Base-by-base conservation (phyloP, 2,888 invertebrate species). In the Leucoma salicis region DNA sequence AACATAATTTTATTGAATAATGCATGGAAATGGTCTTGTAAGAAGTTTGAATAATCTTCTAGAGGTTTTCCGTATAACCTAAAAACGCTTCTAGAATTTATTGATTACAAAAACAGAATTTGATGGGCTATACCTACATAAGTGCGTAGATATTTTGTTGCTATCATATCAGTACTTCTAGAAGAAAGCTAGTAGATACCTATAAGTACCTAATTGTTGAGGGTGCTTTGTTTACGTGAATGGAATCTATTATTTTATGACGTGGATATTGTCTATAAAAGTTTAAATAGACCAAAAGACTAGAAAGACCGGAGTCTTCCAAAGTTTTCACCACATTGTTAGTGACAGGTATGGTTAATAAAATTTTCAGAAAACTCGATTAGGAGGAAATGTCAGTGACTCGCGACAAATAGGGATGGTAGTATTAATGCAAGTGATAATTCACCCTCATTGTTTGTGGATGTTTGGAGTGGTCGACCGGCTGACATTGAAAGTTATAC, bases 401-500 rank as follows among this genome's bases (percentile, higher is more conserved):
- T 55, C 39, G 49, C 60, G 52, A 53, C 52, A 29, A 14, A 45
- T 29, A 44, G 53, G 53, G 54, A 40, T 47, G 60, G 49, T 53
- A 57, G 13, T 29, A 67, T 62, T 60, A 66, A 67, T 51, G 65
- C 61, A 63, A 67, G 64, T 61, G 50, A 68, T 78, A 80, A 93
- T 94, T 93, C 94, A 98, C 98, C 94, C 96, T 93, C 90, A 97
- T 90, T 74, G 97, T 96, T 91, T 94, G 94, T 82, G 96, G 95
- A 91, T 94, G 93, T 91, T 94, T 94, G 84, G 96, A 95, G 93
- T 97, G 96, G 93, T 98, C 97, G 87, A 98, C 97, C 74, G 97
- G 97, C 92, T 98, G 97, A 93, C 98, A 98, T 85, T 95, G 94
- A 91, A 95, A 94, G 91, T 94, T 97, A 94, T 98, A 98, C 85